A percentile compares a stretch with the other conserved stretches of the same genome.
phyloP scores from a whole-genome alignment of 2,888 invertebrate genomes.

The Adela reaumurella region DNA sequence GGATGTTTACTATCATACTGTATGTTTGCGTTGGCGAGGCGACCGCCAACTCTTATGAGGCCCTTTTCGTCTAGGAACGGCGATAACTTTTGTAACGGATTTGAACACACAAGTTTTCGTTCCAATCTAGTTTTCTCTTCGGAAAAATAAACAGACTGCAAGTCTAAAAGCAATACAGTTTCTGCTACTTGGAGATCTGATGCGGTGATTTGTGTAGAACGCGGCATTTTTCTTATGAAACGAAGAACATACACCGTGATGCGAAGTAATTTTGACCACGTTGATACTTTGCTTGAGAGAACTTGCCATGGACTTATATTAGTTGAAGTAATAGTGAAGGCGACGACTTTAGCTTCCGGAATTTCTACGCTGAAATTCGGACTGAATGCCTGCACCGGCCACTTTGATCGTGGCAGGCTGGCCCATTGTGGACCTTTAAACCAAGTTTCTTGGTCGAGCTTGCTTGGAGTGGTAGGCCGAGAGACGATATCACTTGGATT shows the following conservation, averaged over 20 bases:
- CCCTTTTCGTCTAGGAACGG: background rate
- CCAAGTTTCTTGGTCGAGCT: background rate
- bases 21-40: background rate
- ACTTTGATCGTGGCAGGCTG: background rate
- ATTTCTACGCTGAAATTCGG: background rate
- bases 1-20: background rate
- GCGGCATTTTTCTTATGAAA: background rate
- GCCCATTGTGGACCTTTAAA: too few relatives aligned
- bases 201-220: background rate
- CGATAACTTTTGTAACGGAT: background rate
- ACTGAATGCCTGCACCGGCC: background rate
- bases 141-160: background rate
- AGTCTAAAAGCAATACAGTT: background rate
- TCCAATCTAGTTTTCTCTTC: background rate
- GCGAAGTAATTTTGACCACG: background rate
- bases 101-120: background rate
- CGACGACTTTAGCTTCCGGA: background rate
- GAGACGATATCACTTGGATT: too few relatives aligned
- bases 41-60: constrained; percentile 1
- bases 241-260: background rate
- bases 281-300: background rate
- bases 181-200: background rate
- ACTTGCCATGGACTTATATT: background rate
- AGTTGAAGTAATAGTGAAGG: background rate
- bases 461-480: constrained; percentile 4